Evolutionary conservation across 2,888 invertebrate genomes (phyloP).

Genomic region (Prosopocoilus inquinatus): DNA sequence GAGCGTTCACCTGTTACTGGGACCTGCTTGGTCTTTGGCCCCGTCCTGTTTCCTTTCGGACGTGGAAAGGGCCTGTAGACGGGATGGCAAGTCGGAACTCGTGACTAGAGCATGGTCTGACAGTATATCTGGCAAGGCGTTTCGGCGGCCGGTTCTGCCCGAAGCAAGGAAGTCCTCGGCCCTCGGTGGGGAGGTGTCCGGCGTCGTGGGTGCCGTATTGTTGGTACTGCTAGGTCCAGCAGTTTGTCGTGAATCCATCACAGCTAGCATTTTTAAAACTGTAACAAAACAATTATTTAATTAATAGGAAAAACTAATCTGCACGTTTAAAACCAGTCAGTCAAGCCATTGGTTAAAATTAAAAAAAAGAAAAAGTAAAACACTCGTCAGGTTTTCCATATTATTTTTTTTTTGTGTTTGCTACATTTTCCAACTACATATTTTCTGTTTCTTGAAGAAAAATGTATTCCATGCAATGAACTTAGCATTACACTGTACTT

Average conservation of each 20-base stretch:
- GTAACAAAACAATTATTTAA: constrained; percentile 21
- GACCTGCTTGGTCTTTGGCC: constrained; percentile 29
- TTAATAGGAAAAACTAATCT: too few species aligned
- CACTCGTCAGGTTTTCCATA: too few species aligned
- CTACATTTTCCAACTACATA: too few species aligned
- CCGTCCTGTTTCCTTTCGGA: constrained; percentile 50
- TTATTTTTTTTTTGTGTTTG: too few species aligned
- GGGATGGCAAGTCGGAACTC: constrained; percentile 74
- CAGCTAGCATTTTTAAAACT: constrained; percentile 51
- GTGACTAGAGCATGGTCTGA: constrained; percentile 70
- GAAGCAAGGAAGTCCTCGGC: constrained; percentile 73
- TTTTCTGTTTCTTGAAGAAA: too few species aligned
- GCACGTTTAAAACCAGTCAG: too few species aligned
- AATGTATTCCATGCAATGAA: too few species aligned
- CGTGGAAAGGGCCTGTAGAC: constrained; percentile 69
- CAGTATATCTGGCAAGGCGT: constrained; percentile 83
- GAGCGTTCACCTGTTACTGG: constrained; percentile 34
- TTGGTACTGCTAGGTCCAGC: constrained; percentile 32
- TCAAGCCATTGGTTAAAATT: too few species aligned
- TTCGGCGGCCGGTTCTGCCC: constrained; percentile 82
- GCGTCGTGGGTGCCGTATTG: constrained; percentile 23
- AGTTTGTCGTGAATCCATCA: constrained; percentile 47
- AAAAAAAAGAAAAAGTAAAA: too few species aligned
- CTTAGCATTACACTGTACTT: too few species aligned
- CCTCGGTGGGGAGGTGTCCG: constrained; percentile 37